These are phyloP conservation scores for Syngnathus rostellatus DNA, from an alignment of 2,797 vertebrate genomes.

Conservation along the genomic window DNA sequence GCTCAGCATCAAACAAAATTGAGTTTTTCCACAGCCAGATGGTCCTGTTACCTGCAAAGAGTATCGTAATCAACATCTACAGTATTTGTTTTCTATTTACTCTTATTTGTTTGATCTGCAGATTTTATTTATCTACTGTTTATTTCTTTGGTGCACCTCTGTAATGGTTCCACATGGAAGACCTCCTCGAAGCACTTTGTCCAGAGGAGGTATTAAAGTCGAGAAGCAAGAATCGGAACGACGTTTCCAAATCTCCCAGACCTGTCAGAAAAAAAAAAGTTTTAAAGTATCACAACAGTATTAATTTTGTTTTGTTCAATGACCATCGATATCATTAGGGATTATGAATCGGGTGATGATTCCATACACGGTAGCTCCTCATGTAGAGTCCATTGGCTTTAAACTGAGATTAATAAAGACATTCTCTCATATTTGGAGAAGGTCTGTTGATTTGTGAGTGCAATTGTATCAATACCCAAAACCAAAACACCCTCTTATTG, in stretches of 20 bases:
- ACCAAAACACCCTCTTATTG: not conserved
- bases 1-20: slow-evolving; percentile 78
- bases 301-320: not conserved
- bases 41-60: slow-evolving; percentile 69
- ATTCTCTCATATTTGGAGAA: not conserved
- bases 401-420: too few relatives aligned
- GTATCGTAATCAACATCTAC: not conserved
- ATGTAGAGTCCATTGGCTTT: too few relatives aligned
- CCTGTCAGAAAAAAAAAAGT: not conserved
- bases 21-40: slow-evolving; percentile 81
- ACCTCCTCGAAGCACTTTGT: slow-evolving; percentile 70
- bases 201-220: slow-evolving; percentile 66
- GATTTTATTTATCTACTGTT: not conserved
- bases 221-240: slow-evolving; percentile 54
- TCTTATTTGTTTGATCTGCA: too few relatives aligned
- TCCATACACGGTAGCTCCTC: too few relatives aligned
- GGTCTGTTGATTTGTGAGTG: not conserved
- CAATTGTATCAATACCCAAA: not conserved
- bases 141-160: slow-evolving; percentile 61
- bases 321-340: not conserved
- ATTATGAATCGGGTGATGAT: not conserved
- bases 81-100: too few relatives aligned
- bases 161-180: slow-evolving; percentile 74
- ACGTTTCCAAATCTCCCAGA: slow-evolving; percentile 22
- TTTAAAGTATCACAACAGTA: not conserved